Percentiles rank a stretch among this genome's conserved stretches.
phyloP scores from a whole-genome alignment of 2,113 vertebrate genomes.

The Psophia crepitans region DNA sequence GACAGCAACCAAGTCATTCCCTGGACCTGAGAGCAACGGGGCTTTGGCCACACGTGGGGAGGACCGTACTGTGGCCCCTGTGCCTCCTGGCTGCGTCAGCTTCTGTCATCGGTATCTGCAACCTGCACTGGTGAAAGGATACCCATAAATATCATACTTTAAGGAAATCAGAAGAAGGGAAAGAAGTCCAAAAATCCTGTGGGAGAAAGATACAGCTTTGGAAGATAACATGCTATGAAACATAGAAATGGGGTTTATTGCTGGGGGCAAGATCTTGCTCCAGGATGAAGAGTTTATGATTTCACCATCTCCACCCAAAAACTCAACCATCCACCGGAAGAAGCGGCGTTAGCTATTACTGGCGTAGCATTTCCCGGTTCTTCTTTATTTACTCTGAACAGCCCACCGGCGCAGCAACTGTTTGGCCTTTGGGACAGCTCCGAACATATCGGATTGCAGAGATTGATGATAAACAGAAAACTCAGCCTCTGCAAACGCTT shows the following conservation, averaged over 20 bases:
- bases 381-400: background rate
- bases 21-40: background rate
- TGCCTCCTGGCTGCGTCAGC: background rate
- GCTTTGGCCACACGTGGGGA: background rate
- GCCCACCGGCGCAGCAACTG: background rate
- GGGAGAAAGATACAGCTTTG: background rate
- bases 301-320: background rate
- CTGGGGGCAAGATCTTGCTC: background rate
- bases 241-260: background rate
- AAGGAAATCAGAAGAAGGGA: background rate
- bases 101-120: background rate
- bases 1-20: background rate
- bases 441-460: background rate
- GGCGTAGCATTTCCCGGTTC: background rate
- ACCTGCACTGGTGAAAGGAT: background rate
- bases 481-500: background rate
- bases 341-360: background rate
- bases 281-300: background rate
- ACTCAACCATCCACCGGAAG: rapidly evolving
- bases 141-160: background rate
- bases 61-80: rapidly evolving
- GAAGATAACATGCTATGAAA: background rate
- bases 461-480: background rate
- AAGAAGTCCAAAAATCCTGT: background rate
- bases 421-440: background rate